Evolutionary conservation across 2,113 vertebrate species (phyloP).

Genomic region (Bettongia penicillata): DNA sequence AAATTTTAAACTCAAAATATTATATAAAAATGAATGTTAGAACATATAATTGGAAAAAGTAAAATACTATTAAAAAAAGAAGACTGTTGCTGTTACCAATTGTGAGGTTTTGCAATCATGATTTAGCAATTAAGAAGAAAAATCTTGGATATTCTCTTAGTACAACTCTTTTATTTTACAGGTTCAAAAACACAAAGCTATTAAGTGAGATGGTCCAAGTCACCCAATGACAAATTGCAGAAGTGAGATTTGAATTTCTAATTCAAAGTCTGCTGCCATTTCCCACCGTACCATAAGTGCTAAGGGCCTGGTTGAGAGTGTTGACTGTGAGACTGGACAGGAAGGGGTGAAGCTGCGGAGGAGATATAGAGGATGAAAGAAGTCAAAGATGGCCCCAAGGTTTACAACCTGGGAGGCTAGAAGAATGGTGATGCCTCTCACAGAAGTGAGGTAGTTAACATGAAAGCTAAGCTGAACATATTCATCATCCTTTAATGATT

Average conservation of each 20-base stretch:
- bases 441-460: neutral
- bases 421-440: neutral
- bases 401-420: neutral
- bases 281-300: neutral
- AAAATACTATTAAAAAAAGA: too few relatives aligned
- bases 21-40: too few relatives aligned
- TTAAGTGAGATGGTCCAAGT: neutral
- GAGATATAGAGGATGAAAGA: neutral
- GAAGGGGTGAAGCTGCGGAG: neutral
- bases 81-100: too few relatives aligned
- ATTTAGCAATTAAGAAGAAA: neutral
- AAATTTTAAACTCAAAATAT: too few relatives aligned
- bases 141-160: neutral
- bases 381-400: neutral
- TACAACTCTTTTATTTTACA: neutral
- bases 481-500: constrained; percentile 41
- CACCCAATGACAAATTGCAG: neutral
- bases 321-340: neutral
- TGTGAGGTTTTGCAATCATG: neutral
- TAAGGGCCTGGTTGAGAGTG: neutral
- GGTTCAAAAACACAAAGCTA: neutral
- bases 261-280: neutral
- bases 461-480: neutral
- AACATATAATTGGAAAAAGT: too few relatives aligned
- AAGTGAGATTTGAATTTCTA: neutral